Conservation (phyloP, 1,140 invertebrate genomes). For the Orius insidiosus region DNA sequence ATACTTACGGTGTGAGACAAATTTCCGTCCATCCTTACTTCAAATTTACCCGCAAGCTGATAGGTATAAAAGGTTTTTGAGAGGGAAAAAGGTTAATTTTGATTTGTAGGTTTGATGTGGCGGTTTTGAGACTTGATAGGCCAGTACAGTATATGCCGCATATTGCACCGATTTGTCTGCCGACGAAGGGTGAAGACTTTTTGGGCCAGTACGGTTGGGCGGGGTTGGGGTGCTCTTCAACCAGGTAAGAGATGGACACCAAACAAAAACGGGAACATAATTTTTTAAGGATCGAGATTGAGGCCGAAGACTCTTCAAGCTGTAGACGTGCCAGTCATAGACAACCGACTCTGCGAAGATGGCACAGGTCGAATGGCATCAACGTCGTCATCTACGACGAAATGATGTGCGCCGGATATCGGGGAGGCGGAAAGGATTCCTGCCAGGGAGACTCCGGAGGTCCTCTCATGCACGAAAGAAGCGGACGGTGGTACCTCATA, state of each 20-base stretch:
- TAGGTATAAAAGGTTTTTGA: too few relatives aligned
- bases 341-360: conserved; percentile 70
- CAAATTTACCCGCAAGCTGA: conserved; percentile 75
- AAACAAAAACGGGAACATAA: too few relatives aligned
- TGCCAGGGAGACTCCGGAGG: conserved; percentile 78
- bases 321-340: conserved; percentile 80
- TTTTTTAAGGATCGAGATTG: conserved; percentile 55
- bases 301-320: conserved; percentile 80
- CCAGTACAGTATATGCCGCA: conserved; percentile 81
- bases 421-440: conserved; percentile 70
- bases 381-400: conserved; percentile 88
- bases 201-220: conserved; percentile 80
- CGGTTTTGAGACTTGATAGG: conserved; percentile 70
- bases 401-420: conserved; percentile 93
- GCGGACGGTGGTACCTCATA: conserved; percentile 71
- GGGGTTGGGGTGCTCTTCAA: conserved; percentile 86
- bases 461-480: conserved; percentile 70
- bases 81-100: too few relatives aligned
- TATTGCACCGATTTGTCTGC: conserved; percentile 82
- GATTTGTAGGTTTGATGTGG: conserved; percentile 62
- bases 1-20: conserved; percentile 72
- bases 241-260: conserved; percentile 34
- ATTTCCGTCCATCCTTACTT: conserved; percentile 87
- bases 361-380: conserved; percentile 45
- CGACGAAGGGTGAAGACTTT: conserved; percentile 77